Evolutionary conservation across 1,140 invertebrate genomes (phyloP).

Genomic region (Polypedilum pembai): DNA sequence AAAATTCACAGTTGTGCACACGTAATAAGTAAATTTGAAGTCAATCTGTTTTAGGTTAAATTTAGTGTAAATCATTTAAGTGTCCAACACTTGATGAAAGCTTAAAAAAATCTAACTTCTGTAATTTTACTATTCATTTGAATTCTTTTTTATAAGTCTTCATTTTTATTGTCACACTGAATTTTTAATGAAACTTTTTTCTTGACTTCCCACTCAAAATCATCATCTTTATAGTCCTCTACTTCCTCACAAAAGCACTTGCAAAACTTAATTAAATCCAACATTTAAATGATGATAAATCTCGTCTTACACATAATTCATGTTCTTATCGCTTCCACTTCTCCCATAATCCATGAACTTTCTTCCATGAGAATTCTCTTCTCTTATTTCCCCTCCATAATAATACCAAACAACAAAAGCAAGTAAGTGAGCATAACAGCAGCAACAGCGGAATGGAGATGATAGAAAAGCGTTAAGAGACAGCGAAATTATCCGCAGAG

Average conservation of each 20-base stretch:
- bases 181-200: too few relatives aligned
- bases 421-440: background rate
- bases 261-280: conserved; percentile 8
- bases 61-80: too few relatives aligned
- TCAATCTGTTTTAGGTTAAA: too few relatives aligned
- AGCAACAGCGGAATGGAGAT: background rate
- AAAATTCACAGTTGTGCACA: too few relatives aligned
- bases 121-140: too few relatives aligned
- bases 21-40: too few relatives aligned
- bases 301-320: conserved; percentile 12
- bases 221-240: background rate
- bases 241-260: background rate
- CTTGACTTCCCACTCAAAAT: too few relatives aligned
- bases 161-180: too few relatives aligned
- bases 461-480: background rate
- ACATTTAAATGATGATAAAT: conserved; percentile 19
- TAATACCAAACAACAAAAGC: background rate
- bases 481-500: background rate
- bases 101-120: too few relatives aligned
- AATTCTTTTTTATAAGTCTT: too few relatives aligned
- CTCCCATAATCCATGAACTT: background rate
- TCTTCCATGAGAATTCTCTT: background rate
- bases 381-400: background rate
- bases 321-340: background rate
- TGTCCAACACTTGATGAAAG: too few relatives aligned